Evolutionary conservation across 1,140 invertebrate species (phyloP).

Genomic region (Adoxophyes honmai): DNA sequence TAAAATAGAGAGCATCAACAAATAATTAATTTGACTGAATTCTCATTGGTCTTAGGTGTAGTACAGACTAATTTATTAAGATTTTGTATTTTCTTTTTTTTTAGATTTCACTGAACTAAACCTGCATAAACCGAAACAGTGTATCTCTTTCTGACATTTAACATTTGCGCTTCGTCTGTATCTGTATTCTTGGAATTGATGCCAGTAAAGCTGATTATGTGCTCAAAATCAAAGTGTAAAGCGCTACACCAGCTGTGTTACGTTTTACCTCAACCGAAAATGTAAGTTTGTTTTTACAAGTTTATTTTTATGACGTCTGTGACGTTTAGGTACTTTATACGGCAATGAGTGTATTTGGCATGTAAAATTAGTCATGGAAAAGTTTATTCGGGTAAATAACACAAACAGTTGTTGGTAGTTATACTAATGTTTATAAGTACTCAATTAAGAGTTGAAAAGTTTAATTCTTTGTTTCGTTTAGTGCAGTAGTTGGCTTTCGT

Average conservation of each 20-base stretch:
- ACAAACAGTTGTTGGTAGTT: too few relatives aligned
- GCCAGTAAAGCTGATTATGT: background rate
- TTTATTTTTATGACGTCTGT: slow-evolving; percentile 8
- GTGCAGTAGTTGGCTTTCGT: too few relatives aligned
- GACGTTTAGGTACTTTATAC: slow-evolving; percentile 2
- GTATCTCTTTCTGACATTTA: too few relatives aligned
- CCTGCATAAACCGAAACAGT: background rate
- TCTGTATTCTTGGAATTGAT: background rate
- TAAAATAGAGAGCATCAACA: too few relatives aligned
- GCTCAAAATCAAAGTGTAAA: background rate
- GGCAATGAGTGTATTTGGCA: background rate
- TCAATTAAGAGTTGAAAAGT: too few relatives aligned
- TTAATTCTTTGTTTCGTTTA: too few relatives aligned
- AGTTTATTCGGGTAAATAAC: background rate
- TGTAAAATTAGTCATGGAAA: slow-evolving; percentile 6
- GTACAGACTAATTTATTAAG: background rate
- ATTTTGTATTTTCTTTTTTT: too few relatives aligned
- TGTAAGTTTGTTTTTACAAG: background rate
- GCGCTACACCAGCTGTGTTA: background rate
- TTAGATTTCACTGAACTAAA: background rate
- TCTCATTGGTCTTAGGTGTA: background rate
- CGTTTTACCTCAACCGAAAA: background rate
- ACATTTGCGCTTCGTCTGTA: too few relatives aligned
- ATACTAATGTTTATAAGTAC: too few relatives aligned
- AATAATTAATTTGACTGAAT: background rate